Evolutionary conservation across 2,888 invertebrate species (phyloP), one percentile per base, ranked within the genome.

Genomic region (Ephialtes manifestator): DNA sequence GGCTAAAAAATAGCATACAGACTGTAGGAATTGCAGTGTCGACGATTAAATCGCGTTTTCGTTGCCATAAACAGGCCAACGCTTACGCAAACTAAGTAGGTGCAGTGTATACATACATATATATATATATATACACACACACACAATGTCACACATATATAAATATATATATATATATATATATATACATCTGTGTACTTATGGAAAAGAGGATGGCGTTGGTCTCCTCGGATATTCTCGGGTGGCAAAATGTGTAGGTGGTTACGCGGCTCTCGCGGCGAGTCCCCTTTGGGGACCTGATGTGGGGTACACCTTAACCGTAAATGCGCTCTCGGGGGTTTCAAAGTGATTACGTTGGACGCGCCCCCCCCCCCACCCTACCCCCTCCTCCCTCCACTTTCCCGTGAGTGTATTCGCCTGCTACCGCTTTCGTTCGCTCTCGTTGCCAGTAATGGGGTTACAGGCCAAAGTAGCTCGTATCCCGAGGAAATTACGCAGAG

Each of bases 281-380:
- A 63, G 53, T 68, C 80, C 79, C 75, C 58, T 31, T 35, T 28
- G 84, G 81, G 70, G 70, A 70, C 13, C 24, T 48, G 55, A 39
- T 63, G 78, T n/a, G 60, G 39, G 8, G 51, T 76, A 82, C 71
- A 82, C 76, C 79, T 82, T 82, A 82, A 78, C 83, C 86, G 71
- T 87, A 81, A 86, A 84, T 79, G 84, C 58, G 83, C 85, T 78
- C 81, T 81, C 81, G 71, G 85, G 86, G 83, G 78, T 85, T 87
- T 71, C 81, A 79, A 86, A 85, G 86, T 86, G 82, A 86, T 87
- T 87, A 86, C 75, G 78, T 71, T 58, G 77, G 78, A 84, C 83
- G 84, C 78, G 65, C 39, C 65, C 20, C 28, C n/a, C 35, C n/a
- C 39, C 15, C n/a, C n/a, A n/a, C n/a, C n/a, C n/a, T n/a, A n/a